A percentile compares a stretch with the other conserved stretches of the same genome.
phyloP scores from a whole-genome alignment of 2,888 invertebrate species.

The Leucophenga montana region DNA sequence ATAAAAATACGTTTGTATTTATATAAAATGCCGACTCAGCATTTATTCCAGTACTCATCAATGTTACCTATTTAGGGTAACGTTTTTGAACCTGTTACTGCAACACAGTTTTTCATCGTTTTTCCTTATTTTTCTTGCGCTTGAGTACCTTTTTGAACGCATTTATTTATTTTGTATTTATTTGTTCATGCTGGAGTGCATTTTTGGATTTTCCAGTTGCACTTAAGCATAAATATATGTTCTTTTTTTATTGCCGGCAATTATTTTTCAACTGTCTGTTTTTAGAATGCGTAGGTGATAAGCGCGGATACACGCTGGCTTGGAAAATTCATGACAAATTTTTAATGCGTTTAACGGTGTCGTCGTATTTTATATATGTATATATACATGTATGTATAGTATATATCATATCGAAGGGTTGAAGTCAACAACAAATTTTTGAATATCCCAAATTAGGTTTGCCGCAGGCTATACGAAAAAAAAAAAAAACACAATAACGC shows the following conservation, averaged over 20 bases:
- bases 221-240: background rate
- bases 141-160: slow-evolving; percentile 16
- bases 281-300: slow-evolving; percentile 21
- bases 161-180: background rate
- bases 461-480: slow-evolving; percentile 11
- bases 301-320: slow-evolving; percentile 50
- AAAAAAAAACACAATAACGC: slow-evolving; percentile 18
- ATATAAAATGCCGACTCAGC: no score
- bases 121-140: slow-evolving; percentile 15
- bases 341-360: slow-evolving; percentile 2
- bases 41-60: no score
- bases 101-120: background rate
- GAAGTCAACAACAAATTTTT: background rate
- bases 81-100: slow-evolving; percentile 23
- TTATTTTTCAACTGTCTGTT: slow-evolving; percentile 37
- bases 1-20: no score
- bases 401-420: slow-evolving; percentile 24
- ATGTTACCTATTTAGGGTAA: no score
- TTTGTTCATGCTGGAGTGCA: slow-evolving; percentile 7
- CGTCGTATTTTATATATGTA: background rate
- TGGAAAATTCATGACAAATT: slow-evolving; percentile 60
- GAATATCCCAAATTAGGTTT: background rate
- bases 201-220: slow-evolving; percentile 17
- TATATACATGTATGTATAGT: no score
- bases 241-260: slow-evolving; percentile 42